phyloP scores from a whole-genome alignment of 2,797 vertebrate species.

The Valencia hispanica region DNA sequence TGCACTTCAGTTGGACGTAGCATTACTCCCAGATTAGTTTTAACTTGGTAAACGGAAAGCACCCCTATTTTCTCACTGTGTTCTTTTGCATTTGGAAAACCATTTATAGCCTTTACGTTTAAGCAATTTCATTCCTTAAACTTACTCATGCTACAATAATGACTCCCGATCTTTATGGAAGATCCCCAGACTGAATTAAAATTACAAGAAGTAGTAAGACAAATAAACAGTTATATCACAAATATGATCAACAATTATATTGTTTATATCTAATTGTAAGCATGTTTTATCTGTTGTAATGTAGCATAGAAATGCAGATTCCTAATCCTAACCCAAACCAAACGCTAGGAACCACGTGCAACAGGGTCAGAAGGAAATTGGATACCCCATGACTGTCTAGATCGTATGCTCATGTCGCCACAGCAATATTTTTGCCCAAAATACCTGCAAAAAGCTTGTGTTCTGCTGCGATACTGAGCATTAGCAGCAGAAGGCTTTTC shows the following conservation, averaged over 20 bases:
- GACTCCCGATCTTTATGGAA: neutral
- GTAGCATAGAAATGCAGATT: neutral
- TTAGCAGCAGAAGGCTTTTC: neutral
- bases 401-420: neutral
- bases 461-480: neutral
- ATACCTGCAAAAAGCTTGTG: neutral
- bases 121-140: neutral
- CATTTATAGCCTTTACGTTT: neutral
- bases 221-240: neutral
- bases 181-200: neutral
- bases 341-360: neutral
- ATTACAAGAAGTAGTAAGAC: no score
- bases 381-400: no score
- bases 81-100: conserved; percentile 6
- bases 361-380: neutral
- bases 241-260: neutral
- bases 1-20: neutral
- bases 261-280: neutral
- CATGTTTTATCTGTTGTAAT: neutral
- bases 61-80: neutral
- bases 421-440: neutral
- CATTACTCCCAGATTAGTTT: neutral
- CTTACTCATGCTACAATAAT: neutral
- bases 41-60: neutral
- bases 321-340: neutral